Percentiles rank a stretch among this genome's conserved stretches.
Evolutionary conservation across 2,113 vertebrate genomes (phyloP).

Genomic region (Aptenodytes patagonicus): DNA sequence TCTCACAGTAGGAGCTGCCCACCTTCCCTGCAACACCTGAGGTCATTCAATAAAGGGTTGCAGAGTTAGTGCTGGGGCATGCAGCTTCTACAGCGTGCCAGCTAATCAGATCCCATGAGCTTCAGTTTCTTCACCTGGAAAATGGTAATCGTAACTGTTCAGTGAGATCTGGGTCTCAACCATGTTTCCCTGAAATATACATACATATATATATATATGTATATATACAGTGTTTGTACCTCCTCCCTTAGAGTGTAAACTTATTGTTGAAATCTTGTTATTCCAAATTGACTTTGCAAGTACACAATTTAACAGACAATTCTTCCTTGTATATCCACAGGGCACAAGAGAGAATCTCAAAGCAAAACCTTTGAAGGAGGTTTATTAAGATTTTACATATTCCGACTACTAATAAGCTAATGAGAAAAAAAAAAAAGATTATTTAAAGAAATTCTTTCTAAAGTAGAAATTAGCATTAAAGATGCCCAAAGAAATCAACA

Average conservation of each 20-base stretch:
- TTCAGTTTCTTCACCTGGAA: background rate
- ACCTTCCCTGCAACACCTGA: background rate
- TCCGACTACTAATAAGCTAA: constrained; percentile 32
- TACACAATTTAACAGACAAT: background rate
- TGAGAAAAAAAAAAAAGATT: background rate
- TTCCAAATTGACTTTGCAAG: constrained; percentile 30
- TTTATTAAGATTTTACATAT: constrained; percentile 26
- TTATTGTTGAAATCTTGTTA: constrained; percentile 27
- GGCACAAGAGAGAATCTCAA: constrained; percentile 23
- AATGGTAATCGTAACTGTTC: background rate
- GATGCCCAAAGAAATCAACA: background rate
- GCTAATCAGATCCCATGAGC: background rate
- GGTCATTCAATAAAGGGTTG: too few species aligned
- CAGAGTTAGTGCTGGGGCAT: background rate
- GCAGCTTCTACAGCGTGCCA: background rate
- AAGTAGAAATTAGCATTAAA: background rate
- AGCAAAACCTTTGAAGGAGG: constrained; percentile 10
- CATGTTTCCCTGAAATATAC: background rate
- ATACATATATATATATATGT: background rate
- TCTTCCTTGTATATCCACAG: background rate
- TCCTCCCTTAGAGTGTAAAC: background rate
- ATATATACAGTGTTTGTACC: background rate
- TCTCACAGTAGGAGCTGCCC: background rate
- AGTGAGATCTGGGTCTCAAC: background rate
- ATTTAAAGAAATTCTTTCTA: background rate